These are phyloP conservation scores for Selenia dentaria DNA, from an alignment of 2,888 invertebrate species.

Conservation along the genomic window DNA sequence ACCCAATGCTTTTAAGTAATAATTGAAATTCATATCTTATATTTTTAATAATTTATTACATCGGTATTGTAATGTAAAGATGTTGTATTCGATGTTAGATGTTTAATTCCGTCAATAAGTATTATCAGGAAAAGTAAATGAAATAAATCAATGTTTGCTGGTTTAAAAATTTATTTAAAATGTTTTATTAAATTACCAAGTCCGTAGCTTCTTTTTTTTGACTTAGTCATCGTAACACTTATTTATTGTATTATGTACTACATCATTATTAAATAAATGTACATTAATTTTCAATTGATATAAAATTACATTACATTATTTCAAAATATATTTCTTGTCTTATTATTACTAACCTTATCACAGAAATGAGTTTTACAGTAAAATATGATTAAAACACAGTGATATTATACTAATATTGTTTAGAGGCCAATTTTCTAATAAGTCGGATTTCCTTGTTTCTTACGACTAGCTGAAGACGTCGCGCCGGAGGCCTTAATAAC, in stretches of 20 bases:
- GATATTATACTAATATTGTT: too few species aligned
- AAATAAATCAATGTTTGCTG: background rate
- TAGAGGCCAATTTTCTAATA: too few species aligned
- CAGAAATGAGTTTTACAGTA: background rate
- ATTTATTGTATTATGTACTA: constrained; percentile 9
- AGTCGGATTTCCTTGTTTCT: too few species aligned
- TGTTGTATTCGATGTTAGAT: constrained; percentile 13
- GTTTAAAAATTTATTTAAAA: background rate
- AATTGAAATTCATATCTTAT: background rate
- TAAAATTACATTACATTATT: constrained; percentile 27
- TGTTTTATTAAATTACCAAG: background rate
- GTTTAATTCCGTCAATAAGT: background rate
- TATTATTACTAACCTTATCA: constrained; percentile 22
- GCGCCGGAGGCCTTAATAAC: too few species aligned
- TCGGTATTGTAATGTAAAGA: background rate
- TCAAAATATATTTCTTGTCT: constrained; percentile 18
- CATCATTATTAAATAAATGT: constrained; percentile 8
- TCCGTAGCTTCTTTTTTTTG: background rate
- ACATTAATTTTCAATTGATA: constrained; percentile 14
- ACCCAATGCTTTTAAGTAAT: constrained; percentile 4
- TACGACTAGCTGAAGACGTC: too few species aligned
- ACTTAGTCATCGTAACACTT: constrained; percentile 15
- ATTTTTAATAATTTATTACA: background rate
- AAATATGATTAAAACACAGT: too few species aligned
- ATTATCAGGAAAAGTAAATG: background rate